A percentile compares a stretch with the other conserved stretches of the same genome.
phyloP scores from a whole-genome alignment of 2,113 vertebrate species.

The Grus americana region DNA sequence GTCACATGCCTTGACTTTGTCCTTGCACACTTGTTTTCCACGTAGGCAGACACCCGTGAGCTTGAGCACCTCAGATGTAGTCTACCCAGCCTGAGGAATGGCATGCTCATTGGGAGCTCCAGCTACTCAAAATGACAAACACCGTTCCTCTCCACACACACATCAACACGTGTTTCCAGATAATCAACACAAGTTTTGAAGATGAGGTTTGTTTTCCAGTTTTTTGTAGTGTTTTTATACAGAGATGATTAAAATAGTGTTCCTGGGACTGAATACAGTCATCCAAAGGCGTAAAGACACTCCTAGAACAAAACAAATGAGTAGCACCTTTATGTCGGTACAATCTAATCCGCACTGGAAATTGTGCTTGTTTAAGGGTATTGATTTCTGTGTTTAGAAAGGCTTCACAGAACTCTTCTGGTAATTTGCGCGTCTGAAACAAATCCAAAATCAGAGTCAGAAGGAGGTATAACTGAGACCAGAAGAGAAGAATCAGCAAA shows the following conservation, averaged over 20 bases:
- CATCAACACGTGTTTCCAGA: accelerated
- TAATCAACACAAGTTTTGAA: neutral
- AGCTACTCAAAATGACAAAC: neutral
- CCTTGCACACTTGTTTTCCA: neutral
- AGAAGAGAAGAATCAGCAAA: conserved; percentile 1
- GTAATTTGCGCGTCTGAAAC: neutral
- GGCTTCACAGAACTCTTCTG: neutral
- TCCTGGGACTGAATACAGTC: neutral
- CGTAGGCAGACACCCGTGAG: neutral
- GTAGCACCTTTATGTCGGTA: neutral
- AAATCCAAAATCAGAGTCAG: neutral
- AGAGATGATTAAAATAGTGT: neutral
- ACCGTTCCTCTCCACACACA: neutral
- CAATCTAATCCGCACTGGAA: neutral
- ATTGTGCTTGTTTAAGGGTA: neutral
- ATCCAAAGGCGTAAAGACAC: neutral
- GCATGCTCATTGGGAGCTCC: neutral
- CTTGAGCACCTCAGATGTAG: neutral
- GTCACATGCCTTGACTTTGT: neutral
- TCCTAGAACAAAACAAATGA: accelerated
- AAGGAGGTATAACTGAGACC: neutral
- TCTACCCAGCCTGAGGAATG: neutral
- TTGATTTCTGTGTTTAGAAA: neutral
- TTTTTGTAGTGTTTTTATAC: neutral
- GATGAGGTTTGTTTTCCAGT: neutral